Conservation (phyloP, 2,888 invertebrate genomes). For the Monochamus alternatus region DNA sequence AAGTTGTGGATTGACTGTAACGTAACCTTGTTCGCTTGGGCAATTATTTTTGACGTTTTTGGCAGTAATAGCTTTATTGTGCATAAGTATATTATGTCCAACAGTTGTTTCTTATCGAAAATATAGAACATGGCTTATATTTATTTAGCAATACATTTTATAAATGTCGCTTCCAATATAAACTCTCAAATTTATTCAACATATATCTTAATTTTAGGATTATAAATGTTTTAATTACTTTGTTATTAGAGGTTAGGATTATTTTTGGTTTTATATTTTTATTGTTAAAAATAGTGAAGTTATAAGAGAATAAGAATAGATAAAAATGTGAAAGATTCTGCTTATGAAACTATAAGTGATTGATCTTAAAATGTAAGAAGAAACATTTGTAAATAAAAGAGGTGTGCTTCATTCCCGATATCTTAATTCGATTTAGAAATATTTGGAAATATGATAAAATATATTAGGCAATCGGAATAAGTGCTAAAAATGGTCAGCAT, state of each 20-base stretch:
- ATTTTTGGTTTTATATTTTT: too few species aligned
- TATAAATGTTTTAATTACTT: not conserved
- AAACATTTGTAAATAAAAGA: too few species aligned
- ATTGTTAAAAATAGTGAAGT: too few species aligned
- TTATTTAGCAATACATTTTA: not conserved
- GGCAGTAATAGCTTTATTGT: not conserved
- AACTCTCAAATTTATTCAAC: not conserved
- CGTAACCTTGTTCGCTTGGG: not conserved
- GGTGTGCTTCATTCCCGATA: too few species aligned
- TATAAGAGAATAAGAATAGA: too few species aligned
- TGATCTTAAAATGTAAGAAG: too few species aligned
- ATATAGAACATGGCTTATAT: not conserved
- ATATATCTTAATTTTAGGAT: not conserved
- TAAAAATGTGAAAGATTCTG: too few species aligned
- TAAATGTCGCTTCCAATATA: not conserved
- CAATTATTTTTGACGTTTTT: conserved; percentile 10
- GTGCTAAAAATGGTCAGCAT: too few species aligned
- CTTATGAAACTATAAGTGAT: too few species aligned
- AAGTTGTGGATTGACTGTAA: not conserved
- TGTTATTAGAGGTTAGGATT: not conserved
- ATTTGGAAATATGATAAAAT: too few species aligned
- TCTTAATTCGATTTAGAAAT: too few species aligned
- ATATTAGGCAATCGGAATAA: too few species aligned
- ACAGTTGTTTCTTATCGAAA: not conserved
- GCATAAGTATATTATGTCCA: not conserved